These are phyloP conservation scores for Mormyrops boulengeri DNA, from an alignment of 2,797 vertebrate species.

Conservation along the genomic window DNA sequence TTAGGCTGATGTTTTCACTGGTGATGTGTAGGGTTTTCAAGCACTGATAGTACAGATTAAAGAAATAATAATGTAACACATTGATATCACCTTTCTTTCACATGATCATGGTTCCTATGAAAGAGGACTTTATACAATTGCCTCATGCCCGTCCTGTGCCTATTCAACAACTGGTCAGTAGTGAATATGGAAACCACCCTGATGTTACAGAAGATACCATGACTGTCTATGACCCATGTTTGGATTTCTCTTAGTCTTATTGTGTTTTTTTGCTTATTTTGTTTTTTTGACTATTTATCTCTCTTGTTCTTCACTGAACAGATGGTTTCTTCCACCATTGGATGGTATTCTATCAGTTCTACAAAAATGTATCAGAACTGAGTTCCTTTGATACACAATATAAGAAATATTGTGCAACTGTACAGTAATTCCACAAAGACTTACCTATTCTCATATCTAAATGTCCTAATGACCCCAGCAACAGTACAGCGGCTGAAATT, in stretches of 20 bases:
- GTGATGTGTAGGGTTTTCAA: too few species aligned
- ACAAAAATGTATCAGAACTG: not conserved
- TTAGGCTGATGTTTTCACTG: too few species aligned
- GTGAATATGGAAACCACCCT: not conserved
- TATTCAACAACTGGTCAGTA: not conserved
- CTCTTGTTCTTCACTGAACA: not conserved
- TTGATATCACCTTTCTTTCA: not conserved
- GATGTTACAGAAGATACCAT: not conserved
- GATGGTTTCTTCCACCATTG: not conserved
- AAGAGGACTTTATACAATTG: not conserved
- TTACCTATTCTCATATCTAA: not conserved
- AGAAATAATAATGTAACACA: not conserved
- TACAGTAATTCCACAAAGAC: not conserved
- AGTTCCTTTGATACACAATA: not conserved
- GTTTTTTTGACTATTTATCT: not conserved
- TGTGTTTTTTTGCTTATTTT: not conserved
- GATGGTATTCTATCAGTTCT: not conserved
- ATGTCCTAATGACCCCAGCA: not conserved
- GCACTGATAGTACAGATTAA: too few species aligned
- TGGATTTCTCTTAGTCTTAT: not conserved
- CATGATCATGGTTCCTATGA: not conserved
- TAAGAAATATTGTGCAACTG: not conserved
- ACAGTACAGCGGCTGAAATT: not conserved
- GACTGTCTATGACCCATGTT: not conserved
- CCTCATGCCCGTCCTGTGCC: not conserved